phyloP scores from a whole-genome alignment of 2,797 vertebrate genomes.

The Todus mexicanus region DNA sequence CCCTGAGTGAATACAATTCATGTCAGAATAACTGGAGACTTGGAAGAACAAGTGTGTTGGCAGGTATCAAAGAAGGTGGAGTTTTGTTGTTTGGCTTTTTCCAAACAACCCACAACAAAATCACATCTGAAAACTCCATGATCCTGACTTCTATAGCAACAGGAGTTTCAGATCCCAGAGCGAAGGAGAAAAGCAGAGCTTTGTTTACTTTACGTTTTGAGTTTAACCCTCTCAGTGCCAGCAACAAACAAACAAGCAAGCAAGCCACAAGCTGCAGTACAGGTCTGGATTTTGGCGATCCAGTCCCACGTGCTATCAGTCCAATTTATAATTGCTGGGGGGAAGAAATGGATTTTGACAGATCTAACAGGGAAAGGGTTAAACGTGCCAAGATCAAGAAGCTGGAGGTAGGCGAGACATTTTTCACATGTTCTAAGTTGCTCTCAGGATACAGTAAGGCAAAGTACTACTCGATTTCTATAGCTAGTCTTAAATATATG shows the following conservation, averaged over 20 bases:
- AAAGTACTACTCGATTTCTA: neutral
- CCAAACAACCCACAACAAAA: neutral
- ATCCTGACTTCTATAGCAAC: neutral
- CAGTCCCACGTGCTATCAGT: neutral
- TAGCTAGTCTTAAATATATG: neutral
- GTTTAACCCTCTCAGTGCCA: neutral
- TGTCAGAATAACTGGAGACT: neutral
- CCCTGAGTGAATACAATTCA: neutral
- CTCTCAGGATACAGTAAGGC: neutral
- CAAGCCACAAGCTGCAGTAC: fast-evolving
- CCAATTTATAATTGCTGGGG: neutral
- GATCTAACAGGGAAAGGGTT: neutral
- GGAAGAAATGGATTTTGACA: neutral
- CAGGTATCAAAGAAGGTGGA: neutral
- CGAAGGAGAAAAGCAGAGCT: neutral
- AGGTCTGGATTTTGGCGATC: neutral
- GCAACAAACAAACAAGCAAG: too few species aligned
- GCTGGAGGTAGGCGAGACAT: neutral
- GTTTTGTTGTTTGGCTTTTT: neutral
- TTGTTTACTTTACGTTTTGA: neutral
- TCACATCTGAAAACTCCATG: neutral
- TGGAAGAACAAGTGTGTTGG: neutral
- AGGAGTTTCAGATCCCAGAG: neutral
- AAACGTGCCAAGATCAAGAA: neutral
- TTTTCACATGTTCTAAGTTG: neutral